phyloP scores from a whole-genome alignment of 1,140 invertebrate species.

The Cardiocondyla obscurior region DNA sequence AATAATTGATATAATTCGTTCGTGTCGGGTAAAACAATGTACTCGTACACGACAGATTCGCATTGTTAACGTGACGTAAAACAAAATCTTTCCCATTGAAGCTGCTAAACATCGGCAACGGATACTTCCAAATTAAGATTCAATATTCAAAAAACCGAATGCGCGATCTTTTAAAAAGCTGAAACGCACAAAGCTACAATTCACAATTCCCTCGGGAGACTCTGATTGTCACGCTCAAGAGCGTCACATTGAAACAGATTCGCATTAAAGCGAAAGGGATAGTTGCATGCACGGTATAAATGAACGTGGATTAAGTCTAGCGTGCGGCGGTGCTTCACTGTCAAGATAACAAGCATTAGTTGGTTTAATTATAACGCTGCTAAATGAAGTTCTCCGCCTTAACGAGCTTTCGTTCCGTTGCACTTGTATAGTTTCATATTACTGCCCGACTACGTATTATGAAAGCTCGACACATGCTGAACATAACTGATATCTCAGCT shows the following conservation, averaged over 20 bases:
- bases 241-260: background rate
- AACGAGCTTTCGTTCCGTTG: slow-evolving; percentile 41
- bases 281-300: slow-evolving; percentile 17
- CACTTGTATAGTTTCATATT: slow-evolving; percentile 41
- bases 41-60: background rate
- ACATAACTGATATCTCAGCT: slow-evolving; percentile 5
- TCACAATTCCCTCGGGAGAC: background rate
- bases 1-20: slow-evolving; percentile 30
- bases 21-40: slow-evolving; percentile 1
- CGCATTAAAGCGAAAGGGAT: slow-evolving; percentile 1
- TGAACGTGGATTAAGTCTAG: slow-evolving; percentile 43
- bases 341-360: slow-evolving; percentile 50
- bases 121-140: background rate
- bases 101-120: background rate
- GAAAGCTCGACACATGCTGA: slow-evolving; percentile 10
- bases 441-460: slow-evolving; percentile 23
- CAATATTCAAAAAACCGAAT: background rate
- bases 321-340: slow-evolving; percentile 14
- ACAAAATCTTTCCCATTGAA: background rate
- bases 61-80: background rate
- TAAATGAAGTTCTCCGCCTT: slow-evolving; percentile 41
- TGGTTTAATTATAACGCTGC: slow-evolving; percentile 38
- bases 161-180: background rate
- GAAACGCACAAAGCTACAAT: background rate
- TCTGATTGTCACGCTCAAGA: background rate